Base-by-base conservation (phyloP, 2,888 invertebrate species). In the Hemithea aestivaria region DNA sequence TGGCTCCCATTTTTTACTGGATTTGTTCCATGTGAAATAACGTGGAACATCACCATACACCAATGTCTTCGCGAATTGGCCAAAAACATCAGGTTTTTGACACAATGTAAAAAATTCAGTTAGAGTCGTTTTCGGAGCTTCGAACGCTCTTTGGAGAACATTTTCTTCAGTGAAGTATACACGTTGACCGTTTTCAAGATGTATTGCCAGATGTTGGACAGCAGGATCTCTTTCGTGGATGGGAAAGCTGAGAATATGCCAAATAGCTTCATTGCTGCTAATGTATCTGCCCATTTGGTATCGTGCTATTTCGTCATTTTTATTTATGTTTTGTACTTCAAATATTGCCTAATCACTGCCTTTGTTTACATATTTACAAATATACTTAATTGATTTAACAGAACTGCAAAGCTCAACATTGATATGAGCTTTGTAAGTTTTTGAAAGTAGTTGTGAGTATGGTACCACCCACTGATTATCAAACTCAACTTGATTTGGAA, bases 401-500 rank as follows among this genome's bases (percentile, higher is more conserved):
- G n/a, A n/a, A 43, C 45, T 20, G 28, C 52, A 49, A 34, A 1
- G 40, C 29, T 52, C 45, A 22, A 52, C 49, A 16, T 47, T 52
- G 16, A 38, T 32, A 29, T 51, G 51, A 27, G 41, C 30, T 27
- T 48, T 33, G 22, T 30, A 45, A 0, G 27, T 38, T 7, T 30
- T 40, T 12, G 35, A 42, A 21, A 32, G 25, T 8, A 40, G n/a
- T n/a, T 16, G n/a, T n/a, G 22, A 35, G 30, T 27, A 30, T 23
- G 26, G 34, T 9, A 28, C 29, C 42, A 59, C 33, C 50, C 50
- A 56, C 34, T 50, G 43, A 53, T 58, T 56, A 41, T 53, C 53
- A 10, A 58, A 29, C 29, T 51, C 40, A 39, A 58, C n/a, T n/a
- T n/a, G n/a, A n/a, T n/a, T n/a, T n/a, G n/a, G n/a, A n/a, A n/a